Conservation (phyloP, 2,113 vertebrate species). For the Ciconia stormi region DNA sequence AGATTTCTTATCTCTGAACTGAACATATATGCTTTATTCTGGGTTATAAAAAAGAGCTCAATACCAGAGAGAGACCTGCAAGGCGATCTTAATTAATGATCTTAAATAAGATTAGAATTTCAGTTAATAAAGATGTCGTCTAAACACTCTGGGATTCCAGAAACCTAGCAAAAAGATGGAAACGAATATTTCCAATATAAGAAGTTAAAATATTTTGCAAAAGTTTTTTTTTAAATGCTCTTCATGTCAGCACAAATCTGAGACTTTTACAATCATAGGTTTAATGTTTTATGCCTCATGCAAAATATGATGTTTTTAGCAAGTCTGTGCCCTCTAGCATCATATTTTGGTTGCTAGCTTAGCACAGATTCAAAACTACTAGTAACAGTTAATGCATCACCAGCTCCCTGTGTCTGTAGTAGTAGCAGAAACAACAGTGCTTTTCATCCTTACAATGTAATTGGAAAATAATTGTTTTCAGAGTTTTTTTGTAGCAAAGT, state of each 20-base stretch:
- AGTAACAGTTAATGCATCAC: not conserved
- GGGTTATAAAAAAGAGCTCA: not conserved
- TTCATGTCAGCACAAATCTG: not conserved
- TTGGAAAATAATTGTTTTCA: not conserved
- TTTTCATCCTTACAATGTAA: not conserved
- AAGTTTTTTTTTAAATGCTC: not conserved
- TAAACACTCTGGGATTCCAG: not conserved
- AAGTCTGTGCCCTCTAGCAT: not conserved
- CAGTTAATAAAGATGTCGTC: not conserved
- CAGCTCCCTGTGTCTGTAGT: not conserved
- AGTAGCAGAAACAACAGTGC: not conserved
- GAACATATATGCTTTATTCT: not conserved
- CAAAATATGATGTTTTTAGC: not conserved
- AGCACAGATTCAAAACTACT: not conserved
- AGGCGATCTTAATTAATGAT: not conserved
- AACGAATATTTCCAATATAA: not conserved
- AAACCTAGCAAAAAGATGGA: not conserved
- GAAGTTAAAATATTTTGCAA: not conserved
- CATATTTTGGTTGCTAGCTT: not conserved
- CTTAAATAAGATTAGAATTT: not conserved
- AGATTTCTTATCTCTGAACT: not conserved
- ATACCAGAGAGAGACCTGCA: not conserved
- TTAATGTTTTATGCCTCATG: not conserved
- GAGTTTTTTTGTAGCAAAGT: not conserved
- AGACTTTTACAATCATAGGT: not conserved